Base-by-base conservation (phyloP, 1,140 invertebrate species). In the Gonatopus flavifemur region DNA sequence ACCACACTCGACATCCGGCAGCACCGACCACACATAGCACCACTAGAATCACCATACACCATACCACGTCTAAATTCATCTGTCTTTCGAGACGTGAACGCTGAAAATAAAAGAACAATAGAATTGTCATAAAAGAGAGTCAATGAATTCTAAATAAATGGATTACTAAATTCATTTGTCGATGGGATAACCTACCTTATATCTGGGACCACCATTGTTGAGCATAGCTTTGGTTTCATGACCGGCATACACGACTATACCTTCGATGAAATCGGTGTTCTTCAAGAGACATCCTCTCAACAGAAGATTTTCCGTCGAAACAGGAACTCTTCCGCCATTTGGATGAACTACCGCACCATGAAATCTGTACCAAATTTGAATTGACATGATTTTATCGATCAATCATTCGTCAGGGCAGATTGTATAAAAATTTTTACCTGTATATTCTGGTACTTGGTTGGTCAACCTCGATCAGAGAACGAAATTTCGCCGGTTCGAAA, bases 161-260 rank as follows among this genome's bases (percentile, higher is more conserved):
- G n/a, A n/a, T n/a, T n/a, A n/a, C n/a, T n/a, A n/a, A n/a, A n/a
- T 37, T 37, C 12, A 3, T 3, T 9, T 8, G 9, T n/a, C n/a
- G n/a, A n/a, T n/a, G n/a, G n/a, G n/a, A n/a, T n/a, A n/a, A n/a
- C n/a, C 32, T 59, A 74, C 75, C 67, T 98, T 98, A 75, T 98
- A 96, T 55, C 95, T 83, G 49, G 94, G 94, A 46, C 94, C 94
- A 55, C 93, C 91, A 76, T 98, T 98, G 75, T 98, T 98, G 15
- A 98, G 83, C 92, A 98, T 95, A 1, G 95, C 93, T 80, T 98
- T 98, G 1, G 95, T 97, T 81, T 98, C 95, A 76, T 95, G 93
- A 57, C 95, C 94, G 49, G 96, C 93, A 82, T 98, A 98, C 21
- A 99, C 89, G 30, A 98, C 94, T 62, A 99, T 90, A 47, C 96